Percentiles rank a stretch among this genome's conserved stretches.
phyloP scores from a whole-genome alignment of 2,888 invertebrate genomes.

The Parelbella ahira region DNA sequence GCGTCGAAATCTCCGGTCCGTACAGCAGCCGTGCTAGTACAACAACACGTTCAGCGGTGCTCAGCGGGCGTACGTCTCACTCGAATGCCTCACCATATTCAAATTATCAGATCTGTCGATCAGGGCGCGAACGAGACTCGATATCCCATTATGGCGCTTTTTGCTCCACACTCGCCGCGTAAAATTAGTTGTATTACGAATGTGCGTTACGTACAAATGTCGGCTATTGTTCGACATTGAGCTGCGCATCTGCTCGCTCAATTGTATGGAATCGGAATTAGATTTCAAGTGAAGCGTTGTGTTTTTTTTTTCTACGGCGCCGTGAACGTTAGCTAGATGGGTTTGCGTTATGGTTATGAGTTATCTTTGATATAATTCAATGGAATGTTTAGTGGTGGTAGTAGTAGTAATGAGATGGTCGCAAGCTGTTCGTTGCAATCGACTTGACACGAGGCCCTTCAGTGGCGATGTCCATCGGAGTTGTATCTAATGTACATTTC shows the following conservation, averaged over 20 bases:
- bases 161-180: slow-evolving; percentile 35
- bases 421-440: no score
- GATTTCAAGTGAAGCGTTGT: slow-evolving; percentile 47
- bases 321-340: neutral
- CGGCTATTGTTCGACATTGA: slow-evolving; percentile 52
- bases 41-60: no score
- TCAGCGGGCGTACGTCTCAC: no score
- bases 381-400: slow-evolving; percentile 1
- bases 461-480: no score
- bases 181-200: slow-evolving; percentile 61
- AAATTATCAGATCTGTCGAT: slow-evolving; percentile 75
- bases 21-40: no score
- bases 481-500: no score
- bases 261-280: slow-evolving; percentile 64
- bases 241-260: slow-evolving; percentile 61
- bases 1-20: slow-evolving; percentile 27
- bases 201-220: slow-evolving; percentile 48
- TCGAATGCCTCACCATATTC: slow-evolving; percentile 69
- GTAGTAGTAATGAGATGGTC: slow-evolving; percentile 3
- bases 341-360: slow-evolving; percentile 7
- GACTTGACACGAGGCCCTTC: no score
- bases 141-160: slow-evolving; percentile 35
- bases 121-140: slow-evolving; percentile 59
- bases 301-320: slow-evolving; percentile 9
- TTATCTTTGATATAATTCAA: slow-evolving; percentile 1